These are phyloP conservation scores for Lypha dubia DNA, from an alignment of 2,888 invertebrate genomes.

Conservation along the genomic window DNA sequence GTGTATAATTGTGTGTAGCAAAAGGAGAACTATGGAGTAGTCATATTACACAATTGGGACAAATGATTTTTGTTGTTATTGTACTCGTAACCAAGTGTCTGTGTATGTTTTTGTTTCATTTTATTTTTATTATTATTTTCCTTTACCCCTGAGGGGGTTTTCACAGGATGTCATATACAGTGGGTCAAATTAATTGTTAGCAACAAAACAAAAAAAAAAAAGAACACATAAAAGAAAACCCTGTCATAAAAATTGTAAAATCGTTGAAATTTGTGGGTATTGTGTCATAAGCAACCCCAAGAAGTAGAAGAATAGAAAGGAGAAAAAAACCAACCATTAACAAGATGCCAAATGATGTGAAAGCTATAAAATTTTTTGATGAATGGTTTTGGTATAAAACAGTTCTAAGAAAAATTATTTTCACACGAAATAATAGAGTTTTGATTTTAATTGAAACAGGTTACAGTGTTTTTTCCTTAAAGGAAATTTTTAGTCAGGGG, in stretches of 20 bases:
- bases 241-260: slow-evolving; percentile 53
- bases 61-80: slow-evolving; percentile 54
- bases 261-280: slow-evolving; percentile 10
- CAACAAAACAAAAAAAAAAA: slow-evolving; percentile 25
- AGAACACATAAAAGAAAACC: slow-evolving; percentile 1
- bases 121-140: slow-evolving; percentile 52
- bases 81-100: slow-evolving; percentile 12
- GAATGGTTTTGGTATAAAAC: slow-evolving; percentile 36
- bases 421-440: slow-evolving; percentile 14
- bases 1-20: not conserved
- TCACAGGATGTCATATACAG: slow-evolving; percentile 62
- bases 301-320: not conserved
- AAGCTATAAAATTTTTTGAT: slow-evolving; percentile 66
- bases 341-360: slow-evolving; percentile 64
- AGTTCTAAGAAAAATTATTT: slow-evolving; percentile 6
- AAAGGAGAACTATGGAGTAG: slow-evolving; percentile 21
- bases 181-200: slow-evolving; percentile 67
- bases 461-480: not conserved
- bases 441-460: slow-evolving; percentile 5
- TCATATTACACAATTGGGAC: slow-evolving; percentile 61
- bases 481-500: no score
- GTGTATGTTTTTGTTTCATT: not conserved
- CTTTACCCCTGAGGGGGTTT: slow-evolving; percentile 51
- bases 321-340: not conserved
- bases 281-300: not conserved